These are phyloP conservation scores for Sebastes hopkinsi DNA, from an alignment of 2,797 vertebrate species.

Conservation along the genomic window DNA sequence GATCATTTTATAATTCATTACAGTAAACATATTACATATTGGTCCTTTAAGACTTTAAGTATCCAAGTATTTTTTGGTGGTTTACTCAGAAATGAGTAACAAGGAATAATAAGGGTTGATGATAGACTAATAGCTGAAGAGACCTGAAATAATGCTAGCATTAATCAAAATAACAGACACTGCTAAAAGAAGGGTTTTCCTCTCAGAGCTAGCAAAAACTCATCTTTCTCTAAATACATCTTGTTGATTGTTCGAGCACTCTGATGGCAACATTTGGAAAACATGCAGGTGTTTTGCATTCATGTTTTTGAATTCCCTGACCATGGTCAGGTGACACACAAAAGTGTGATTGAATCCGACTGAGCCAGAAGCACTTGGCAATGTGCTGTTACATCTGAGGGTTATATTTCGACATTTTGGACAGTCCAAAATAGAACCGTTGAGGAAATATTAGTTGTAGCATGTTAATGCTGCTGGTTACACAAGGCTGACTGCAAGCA, in stretches of 20 bases:
- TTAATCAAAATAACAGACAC: not conserved
- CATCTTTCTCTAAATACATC: not conserved
- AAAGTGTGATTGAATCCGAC: not conserved
- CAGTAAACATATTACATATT: too few species aligned
- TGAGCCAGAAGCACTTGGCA: not conserved
- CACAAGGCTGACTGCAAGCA: constrained; percentile 8
- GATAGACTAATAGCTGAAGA: not conserved
- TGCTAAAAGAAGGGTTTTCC: not conserved
- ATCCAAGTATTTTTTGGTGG: not conserved
- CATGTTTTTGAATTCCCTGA: not conserved
- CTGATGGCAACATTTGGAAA: not conserved
- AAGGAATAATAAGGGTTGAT: not conserved
- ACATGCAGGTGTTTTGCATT: not conserved
- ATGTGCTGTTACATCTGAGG: not conserved
- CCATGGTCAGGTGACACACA: not conserved
- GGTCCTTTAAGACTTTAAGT: too few species aligned
- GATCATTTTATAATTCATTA: too few species aligned
- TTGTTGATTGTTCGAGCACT: not conserved
- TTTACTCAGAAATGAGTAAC: not conserved
- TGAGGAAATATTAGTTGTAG: not conserved
- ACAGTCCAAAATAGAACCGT: not conserved
- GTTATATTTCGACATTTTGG: not conserved
- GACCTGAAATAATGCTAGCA: not conserved
- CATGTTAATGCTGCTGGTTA: not conserved
- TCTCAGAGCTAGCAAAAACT: not conserved